Conservation (phyloP, 2,113 vertebrate species). For the Vidua chalybeata region DNA sequence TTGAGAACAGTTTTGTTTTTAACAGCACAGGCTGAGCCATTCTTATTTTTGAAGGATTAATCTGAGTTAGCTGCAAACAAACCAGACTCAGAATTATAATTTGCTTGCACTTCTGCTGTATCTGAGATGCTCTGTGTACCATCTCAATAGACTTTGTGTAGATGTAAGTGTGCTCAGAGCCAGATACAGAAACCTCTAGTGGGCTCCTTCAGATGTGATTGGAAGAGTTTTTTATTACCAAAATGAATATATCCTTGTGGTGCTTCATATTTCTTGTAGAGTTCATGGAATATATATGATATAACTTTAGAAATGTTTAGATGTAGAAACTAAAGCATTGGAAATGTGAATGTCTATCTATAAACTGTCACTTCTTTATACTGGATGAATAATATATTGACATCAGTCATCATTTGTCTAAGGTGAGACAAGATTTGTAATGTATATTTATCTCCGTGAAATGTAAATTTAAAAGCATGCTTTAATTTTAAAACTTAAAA, state of each 20-base stretch:
- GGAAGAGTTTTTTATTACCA: not conserved
- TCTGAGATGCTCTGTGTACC: not conserved
- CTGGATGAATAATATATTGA: not conserved
- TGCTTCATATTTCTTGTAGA: not conserved
- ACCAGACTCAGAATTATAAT: not conserved
- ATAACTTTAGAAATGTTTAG: not conserved
- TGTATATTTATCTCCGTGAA: not conserved
- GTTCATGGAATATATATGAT: not conserved
- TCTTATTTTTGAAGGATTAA: not conserved
- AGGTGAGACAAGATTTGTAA: not conserved
- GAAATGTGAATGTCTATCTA: not conserved
- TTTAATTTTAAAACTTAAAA: not conserved
- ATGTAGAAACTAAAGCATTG: not conserved
- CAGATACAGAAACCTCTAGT: not conserved
- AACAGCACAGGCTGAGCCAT: not conserved
- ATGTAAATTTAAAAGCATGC: not conserved
- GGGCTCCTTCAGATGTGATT: not conserved
- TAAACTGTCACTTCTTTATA: not conserved
- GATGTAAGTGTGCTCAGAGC: not conserved
- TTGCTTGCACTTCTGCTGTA: not conserved
- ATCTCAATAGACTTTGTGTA: not conserved
- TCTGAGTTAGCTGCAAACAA: not conserved
- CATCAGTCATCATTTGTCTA: not conserved
- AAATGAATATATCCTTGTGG: not conserved
- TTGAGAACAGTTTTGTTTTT: not conserved